phyloP scores from a whole-genome alignment of 1,140 invertebrate species.

The Drosophila willistoni region DNA sequence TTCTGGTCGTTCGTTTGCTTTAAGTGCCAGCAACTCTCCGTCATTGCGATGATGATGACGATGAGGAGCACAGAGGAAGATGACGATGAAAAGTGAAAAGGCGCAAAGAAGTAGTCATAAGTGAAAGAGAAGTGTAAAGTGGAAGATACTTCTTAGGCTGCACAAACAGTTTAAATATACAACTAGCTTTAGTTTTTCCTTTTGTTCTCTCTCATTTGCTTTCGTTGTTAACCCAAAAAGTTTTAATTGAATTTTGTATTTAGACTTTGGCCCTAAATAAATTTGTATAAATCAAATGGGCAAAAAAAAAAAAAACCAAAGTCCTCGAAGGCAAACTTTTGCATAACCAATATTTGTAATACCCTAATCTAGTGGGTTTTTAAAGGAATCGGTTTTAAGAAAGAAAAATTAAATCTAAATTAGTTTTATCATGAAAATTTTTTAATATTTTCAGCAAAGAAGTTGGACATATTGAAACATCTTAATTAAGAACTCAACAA shows the following conservation, averaged over 20 bases:
- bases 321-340: neutral
- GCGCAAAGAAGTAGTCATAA: neutral
- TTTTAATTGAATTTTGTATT: constrained; percentile 50
- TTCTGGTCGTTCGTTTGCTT: constrained; percentile 35
- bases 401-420: too few relatives aligned
- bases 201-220: neutral
- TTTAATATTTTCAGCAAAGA: too few relatives aligned
- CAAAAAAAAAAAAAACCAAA: neutral
- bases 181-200: constrained; percentile 11
- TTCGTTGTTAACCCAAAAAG: constrained; percentile 28
- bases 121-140: neutral
- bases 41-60: neutral
- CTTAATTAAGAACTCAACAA: too few relatives aligned
- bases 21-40: constrained; percentile 5
- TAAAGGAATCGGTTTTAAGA: too few relatives aligned
- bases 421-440: too few relatives aligned
- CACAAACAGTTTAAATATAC: constrained; percentile 13
- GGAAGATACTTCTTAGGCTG: neutral
- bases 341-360: neutral
- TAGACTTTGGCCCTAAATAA: constrained; percentile 24
- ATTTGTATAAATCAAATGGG: constrained; percentile 20
- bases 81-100: constrained; percentile 32
- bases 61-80: constrained; percentile 12
- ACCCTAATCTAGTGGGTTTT: neutral
- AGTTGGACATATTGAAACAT: too few relatives aligned